Conservation (phyloP, 2,888 invertebrate species). For the Amblyjoppa proteus region DNA sequence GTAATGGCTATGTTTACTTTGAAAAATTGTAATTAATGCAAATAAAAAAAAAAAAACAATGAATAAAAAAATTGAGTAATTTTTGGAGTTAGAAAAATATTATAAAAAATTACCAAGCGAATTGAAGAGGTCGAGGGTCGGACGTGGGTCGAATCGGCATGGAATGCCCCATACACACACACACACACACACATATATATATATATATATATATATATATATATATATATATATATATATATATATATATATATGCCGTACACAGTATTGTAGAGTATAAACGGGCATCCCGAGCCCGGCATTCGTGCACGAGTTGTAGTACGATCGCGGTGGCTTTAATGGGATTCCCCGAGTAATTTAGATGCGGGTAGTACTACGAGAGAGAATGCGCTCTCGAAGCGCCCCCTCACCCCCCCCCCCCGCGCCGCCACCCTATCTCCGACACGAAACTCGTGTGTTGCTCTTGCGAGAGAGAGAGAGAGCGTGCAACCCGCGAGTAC, state of each 20-base stretch:
- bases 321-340: constrained; percentile 59
- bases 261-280: constrained; percentile 20
- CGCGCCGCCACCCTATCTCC: not conserved
- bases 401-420: not conserved
- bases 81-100: no score
- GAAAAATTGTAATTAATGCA: no score
- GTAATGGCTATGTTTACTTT: no score
- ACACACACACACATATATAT: no score
- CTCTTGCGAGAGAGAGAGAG: constrained; percentile 25
- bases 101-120: no score
- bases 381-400: constrained; percentile 47
- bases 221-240: not conserved
- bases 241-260: not conserved
- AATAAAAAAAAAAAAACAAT: no score
- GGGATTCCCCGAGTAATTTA: constrained; percentile 65
- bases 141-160: no score
- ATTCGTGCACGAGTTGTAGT: constrained; percentile 35
- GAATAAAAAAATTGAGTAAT: no score
- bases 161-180: no score
- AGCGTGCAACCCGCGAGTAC: not conserved
- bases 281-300: constrained; percentile 6
- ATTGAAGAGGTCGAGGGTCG: no score
- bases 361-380: constrained; percentile 57
- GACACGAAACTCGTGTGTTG: constrained; percentile 36
- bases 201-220: not conserved